A percentile compares a stretch with the other conserved stretches of the same genome.
Evolutionary conservation across 2,113 vertebrate genomes (phyloP).

Genomic region (Hypocryptadius cinnamomeus): DNA sequence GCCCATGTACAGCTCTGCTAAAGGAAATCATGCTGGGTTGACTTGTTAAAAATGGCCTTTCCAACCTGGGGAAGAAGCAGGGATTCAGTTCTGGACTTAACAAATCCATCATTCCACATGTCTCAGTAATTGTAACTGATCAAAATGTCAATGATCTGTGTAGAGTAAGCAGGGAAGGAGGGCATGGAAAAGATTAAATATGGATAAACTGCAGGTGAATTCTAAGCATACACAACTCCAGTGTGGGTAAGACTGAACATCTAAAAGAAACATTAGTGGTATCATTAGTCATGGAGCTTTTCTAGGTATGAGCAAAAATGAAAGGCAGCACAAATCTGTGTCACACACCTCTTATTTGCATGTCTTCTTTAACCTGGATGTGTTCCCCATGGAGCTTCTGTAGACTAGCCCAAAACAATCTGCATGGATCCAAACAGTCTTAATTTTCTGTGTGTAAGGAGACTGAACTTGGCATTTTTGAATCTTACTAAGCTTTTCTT

Average conservation of each 20-base stretch:
- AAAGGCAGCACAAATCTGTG: not conserved
- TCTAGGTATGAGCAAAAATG: not conserved
- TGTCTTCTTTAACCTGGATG: not conserved
- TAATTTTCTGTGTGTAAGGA: not conserved
- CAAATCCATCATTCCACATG: fast-evolving
- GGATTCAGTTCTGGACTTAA: not conserved
- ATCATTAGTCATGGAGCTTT: not conserved
- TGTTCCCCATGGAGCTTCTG: not conserved
- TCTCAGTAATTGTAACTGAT: not conserved
- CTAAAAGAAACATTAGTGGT: not conserved
- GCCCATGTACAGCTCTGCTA: not conserved
- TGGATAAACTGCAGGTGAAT: not conserved
- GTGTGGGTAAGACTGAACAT: not conserved
- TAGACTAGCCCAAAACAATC: not conserved
- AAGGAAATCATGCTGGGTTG: not conserved
- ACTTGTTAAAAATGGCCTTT: not conserved
- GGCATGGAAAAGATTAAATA: not conserved
- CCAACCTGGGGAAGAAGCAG: not conserved
- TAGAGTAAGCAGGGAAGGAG: not conserved
- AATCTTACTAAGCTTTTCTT: not conserved
- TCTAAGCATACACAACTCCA: not conserved
- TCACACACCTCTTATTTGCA: not conserved
- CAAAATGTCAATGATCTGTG: not conserved
- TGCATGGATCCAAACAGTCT: not conserved
- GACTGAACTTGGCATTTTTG: not conserved